Conservation (phyloP, 1,140 invertebrate species). For the Lanistes nyassanus region DNA sequence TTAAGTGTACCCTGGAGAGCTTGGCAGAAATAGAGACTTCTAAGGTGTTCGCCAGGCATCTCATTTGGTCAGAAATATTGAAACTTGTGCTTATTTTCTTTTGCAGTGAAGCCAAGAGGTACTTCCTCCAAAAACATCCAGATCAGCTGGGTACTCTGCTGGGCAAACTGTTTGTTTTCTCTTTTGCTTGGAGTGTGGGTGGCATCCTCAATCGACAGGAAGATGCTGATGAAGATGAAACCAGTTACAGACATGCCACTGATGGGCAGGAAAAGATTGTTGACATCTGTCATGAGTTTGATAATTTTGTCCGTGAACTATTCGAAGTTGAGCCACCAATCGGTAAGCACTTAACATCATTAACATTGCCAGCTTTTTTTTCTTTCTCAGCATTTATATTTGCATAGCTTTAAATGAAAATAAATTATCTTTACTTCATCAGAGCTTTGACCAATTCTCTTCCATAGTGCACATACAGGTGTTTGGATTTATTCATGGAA, state of each 20-base stretch:
- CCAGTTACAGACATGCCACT: conserved; percentile 37
- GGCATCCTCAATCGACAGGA: conserved; percentile 63
- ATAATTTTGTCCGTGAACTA: conserved; percentile 75
- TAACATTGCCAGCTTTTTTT: background rate
- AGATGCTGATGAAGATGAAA: conserved; percentile 63
- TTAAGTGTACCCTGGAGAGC: background rate
- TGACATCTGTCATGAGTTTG: conserved; percentile 75
- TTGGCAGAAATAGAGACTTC: too few species aligned
- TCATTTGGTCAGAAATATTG: background rate
- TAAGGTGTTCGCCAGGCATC: too few species aligned
- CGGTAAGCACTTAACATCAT: conserved; percentile 42
- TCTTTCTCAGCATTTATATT: too few species aligned
- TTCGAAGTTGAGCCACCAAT: conserved; percentile 74
- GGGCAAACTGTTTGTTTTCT: conserved; percentile 65
- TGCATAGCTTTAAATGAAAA: too few species aligned
- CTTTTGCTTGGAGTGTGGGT: conserved; percentile 64
- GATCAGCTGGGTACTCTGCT: conserved; percentile 69
- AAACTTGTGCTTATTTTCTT: background rate
- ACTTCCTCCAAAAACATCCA: conserved; percentile 64
- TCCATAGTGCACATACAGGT: too few species aligned
- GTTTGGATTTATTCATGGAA: too few species aligned
- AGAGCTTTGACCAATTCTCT: background rate
- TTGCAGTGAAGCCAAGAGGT: conserved; percentile 41
- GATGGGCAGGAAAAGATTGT: conserved; percentile 67
- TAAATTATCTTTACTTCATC: background rate